Conservation (phyloP, 2,888 invertebrate species). For the Cinara cedri region DNA sequence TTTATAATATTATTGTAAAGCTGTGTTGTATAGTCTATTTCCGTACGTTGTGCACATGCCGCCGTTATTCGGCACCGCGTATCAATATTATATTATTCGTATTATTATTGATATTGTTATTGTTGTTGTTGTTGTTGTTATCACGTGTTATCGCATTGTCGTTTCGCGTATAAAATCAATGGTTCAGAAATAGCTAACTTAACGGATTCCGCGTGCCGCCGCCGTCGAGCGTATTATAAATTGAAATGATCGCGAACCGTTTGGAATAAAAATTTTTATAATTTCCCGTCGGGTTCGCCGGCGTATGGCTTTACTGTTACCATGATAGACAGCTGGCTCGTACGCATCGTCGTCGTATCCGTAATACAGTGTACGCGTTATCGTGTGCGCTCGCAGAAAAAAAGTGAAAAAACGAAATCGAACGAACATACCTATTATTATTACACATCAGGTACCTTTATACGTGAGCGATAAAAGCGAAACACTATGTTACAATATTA, state of each 20-base stretch:
- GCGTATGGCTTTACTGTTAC: neutral
- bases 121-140: too few relatives aligned
- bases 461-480: neutral
- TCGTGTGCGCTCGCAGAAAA: neutral
- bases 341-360: too few relatives aligned
- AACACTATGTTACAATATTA: neutral
- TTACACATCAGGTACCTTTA: neutral
- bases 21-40: slow-evolving; percentile 37
- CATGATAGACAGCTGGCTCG: too few relatives aligned
- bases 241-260: neutral
- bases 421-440: neutral
- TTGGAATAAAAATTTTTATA: neutral
- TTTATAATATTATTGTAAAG: neutral
- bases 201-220: slow-evolving; percentile 11
- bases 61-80: slow-evolving; percentile 33
- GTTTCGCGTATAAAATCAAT: slow-evolving; percentile 42
- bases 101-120: too few relatives aligned
- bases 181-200: slow-evolving; percentile 50
- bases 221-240: neutral
- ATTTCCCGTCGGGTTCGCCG: neutral
- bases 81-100: neutral
- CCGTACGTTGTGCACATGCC: slow-evolving; percentile 49
- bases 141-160: slow-evolving; percentile 47
- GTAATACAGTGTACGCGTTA: neutral
- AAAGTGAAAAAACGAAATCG: neutral